Evolutionary conservation across 2,797 vertebrate species (phyloP).

Genomic region (Poecilia velifera): DNA sequence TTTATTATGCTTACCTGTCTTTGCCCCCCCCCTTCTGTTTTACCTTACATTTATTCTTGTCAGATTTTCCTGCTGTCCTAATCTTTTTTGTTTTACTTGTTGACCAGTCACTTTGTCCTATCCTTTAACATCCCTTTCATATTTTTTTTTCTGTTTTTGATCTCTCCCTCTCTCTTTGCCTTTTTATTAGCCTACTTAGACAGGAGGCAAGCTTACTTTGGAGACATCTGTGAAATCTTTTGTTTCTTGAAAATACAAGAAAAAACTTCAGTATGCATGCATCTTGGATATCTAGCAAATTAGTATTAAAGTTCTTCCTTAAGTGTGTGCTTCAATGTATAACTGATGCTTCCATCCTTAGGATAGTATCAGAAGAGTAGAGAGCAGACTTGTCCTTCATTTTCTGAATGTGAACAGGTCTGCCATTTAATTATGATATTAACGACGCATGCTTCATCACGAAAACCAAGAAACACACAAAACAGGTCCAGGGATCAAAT

Average conservation of each 20-base stretch:
- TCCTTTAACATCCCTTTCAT: slow-evolving; percentile 3
- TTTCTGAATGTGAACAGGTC: slow-evolving; percentile 36
- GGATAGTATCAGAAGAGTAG: slow-evolving; percentile 33
- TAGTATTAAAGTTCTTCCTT: slow-evolving; percentile 1
- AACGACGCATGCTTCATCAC: background rate
- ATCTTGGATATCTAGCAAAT: background rate
- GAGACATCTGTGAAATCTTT: background rate
- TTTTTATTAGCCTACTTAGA: slow-evolving; percentile 16
- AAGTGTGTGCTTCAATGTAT: slow-evolving; percentile 17
- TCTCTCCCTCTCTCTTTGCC: background rate
- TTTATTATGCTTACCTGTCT: slow-evolving; percentile 31
- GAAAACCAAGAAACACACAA: background rate
- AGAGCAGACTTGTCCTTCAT: slow-evolving; percentile 28
- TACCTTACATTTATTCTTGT: slow-evolving; percentile 17
- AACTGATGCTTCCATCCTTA: slow-evolving; percentile 24
- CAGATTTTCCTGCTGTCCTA: slow-evolving; percentile 13
- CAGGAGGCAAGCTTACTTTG: slow-evolving; percentile 1
- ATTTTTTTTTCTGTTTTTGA: slow-evolving; percentile 19
- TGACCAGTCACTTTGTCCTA: slow-evolving; percentile 2
- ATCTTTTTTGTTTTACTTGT: background rate
- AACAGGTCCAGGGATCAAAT: background rate
- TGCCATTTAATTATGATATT: background rate
- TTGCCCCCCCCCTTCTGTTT: slow-evolving; percentile 15
- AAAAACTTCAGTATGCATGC: background rate
- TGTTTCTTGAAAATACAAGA: background rate